Evolutionary conservation across 2,113 vertebrate genomes (phyloP).

Genomic region (Nesogale talazaci): DNA sequence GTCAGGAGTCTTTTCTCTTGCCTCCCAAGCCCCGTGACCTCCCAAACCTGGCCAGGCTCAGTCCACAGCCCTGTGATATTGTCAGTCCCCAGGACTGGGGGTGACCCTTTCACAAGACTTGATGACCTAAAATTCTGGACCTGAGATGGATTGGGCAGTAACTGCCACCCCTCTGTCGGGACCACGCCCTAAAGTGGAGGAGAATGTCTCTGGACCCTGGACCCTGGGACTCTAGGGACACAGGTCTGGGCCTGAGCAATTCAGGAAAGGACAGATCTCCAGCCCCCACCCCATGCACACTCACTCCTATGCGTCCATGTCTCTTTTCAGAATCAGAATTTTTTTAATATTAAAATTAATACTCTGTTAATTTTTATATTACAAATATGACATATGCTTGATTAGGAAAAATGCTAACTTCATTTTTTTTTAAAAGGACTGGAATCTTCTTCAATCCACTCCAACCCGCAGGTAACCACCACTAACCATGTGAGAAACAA

Average conservation of each 20-base stretch:
- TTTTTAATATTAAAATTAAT: too few species aligned
- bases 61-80: rapidly evolving
- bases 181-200: too few species aligned
- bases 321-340: neutral
- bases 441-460: neutral
- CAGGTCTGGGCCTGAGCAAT: too few species aligned
- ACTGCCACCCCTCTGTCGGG: too few species aligned
- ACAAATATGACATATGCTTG: neutral
- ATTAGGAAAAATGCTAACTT: neutral
- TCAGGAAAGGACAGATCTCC: too few species aligned
- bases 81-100: neutral
- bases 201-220: too few species aligned
- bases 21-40: too few species aligned
- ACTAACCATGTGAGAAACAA: neutral
- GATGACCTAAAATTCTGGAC: neutral
- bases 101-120: neutral
- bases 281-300: too few species aligned
- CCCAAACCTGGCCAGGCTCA: neutral
- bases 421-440: too few species aligned
- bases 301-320: neutral
- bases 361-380: neutral
- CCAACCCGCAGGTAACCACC: neutral
- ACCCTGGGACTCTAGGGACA: too few species aligned
- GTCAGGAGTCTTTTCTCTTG: neutral
- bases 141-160: neutral